phyloP scores from a whole-genome alignment of 1,140 invertebrate genomes.

The Phymorhynchus buccinoides region DNA sequence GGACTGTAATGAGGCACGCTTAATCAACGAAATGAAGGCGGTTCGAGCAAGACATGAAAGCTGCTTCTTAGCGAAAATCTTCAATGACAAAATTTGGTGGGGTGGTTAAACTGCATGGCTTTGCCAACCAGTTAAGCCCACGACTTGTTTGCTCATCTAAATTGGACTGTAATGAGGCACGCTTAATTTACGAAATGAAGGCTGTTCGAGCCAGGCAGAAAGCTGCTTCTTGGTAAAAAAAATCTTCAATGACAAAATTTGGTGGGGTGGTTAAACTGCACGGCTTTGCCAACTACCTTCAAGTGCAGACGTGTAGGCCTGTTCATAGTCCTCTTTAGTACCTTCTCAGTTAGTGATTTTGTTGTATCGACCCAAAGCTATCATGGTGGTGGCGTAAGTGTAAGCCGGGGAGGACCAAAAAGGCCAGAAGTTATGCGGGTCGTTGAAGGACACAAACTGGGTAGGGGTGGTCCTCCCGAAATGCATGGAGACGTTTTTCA shows the following conservation, averaged over 20 bases:
- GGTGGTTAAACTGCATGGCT: neutral
- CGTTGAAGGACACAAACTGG: constrained; percentile 62
- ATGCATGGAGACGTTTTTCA: constrained; percentile 50
- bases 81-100: neutral
- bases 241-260: neutral
- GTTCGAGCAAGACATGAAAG: too few relatives aligned
- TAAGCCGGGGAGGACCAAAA: constrained; percentile 63
- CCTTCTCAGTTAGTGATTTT: constrained; percentile 46
- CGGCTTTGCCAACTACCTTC: too few relatives aligned
- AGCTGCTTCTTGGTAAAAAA: neutral
- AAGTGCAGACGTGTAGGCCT: neutral
- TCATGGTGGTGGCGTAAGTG: constrained; percentile 58
- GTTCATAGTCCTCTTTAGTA: neutral
- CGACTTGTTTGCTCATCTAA: too few relatives aligned
- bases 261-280: neutral
- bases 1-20: too few relatives aligned
- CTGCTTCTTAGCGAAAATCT: too few relatives aligned
- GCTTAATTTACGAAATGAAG: neutral
- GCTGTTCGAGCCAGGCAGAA: too few relatives aligned
- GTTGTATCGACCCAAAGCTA: constrained; percentile 58
- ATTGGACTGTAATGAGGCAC: too few relatives aligned
- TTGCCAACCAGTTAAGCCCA: too few relatives aligned
- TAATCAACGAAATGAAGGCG: too few relatives aligned
- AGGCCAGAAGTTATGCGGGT: constrained; percentile 50
- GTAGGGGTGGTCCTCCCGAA: constrained; percentile 59